Percentiles rank a stretch among this genome's conserved stretches.
phyloP scores from a whole-genome alignment of 2,888 invertebrate species.

The Rhabditophanes sp. region DNA sequence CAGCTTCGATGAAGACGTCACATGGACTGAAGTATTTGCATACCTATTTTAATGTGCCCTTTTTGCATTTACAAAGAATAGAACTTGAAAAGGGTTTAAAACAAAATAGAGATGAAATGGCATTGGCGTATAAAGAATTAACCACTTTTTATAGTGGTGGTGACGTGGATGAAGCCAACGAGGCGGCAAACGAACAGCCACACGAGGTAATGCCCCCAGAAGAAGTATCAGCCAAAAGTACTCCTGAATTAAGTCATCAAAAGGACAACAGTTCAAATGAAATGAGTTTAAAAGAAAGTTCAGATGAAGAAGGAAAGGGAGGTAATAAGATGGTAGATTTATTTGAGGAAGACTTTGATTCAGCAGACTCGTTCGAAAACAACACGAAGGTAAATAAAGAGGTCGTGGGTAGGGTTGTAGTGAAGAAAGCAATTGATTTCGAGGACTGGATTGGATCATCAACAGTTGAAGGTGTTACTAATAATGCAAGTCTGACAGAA shows the following conservation, averaged over 20 bases:
- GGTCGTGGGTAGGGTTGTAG: no score
- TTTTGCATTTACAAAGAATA: slow-evolving; percentile 71
- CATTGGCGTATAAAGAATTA: not conserved
- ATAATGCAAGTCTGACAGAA: no score
- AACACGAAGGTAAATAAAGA: no score
- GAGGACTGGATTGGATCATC: no score
- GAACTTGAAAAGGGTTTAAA: slow-evolving; percentile 7
- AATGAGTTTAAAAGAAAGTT: slow-evolving; percentile 2
- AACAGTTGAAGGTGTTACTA: no score
- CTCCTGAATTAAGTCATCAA: slow-evolving; percentile 5
- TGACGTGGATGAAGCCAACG: no score
- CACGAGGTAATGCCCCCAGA: not conserved
- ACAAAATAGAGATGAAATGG: slow-evolving; percentile 4
- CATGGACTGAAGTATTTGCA: slow-evolving; percentile 79
- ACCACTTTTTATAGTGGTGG: slow-evolving; percentile 1
- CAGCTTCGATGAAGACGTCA: slow-evolving; percentile 84
- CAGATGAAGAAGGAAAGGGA: slow-evolving; percentile 6
- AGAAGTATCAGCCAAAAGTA: not conserved
- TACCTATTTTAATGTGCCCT: slow-evolving; percentile 84
- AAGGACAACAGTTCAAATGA: slow-evolving; percentile 2
- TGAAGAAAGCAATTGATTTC: no score
- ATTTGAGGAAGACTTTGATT: slow-evolving; percentile 32
- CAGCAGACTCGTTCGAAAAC: no score
- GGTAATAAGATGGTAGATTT: slow-evolving; percentile 29
- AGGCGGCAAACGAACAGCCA: not conserved